Conservation (phyloP, 2,797 vertebrate genomes). For the Gambelia wislizenii region DNA sequence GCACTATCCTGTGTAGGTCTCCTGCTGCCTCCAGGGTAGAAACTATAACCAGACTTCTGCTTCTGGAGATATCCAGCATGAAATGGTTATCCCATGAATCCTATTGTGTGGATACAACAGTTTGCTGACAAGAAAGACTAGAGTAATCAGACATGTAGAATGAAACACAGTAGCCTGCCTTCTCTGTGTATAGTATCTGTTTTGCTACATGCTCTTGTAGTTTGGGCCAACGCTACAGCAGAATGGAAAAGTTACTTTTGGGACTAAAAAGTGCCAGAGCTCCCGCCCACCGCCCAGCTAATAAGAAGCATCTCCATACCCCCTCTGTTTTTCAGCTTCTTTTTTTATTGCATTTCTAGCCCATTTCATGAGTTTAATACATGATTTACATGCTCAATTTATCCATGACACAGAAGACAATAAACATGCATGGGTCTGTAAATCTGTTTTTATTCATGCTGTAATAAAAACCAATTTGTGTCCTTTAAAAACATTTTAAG, state of each 20-base stretch:
- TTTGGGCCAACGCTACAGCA: neutral
- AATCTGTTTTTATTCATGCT: neutral
- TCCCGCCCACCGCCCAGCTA: neutral
- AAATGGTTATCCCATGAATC: too few relatives aligned
- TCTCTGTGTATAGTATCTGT: neutral
- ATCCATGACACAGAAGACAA: neutral
- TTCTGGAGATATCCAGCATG: neutral
- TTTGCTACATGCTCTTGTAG: neutral
- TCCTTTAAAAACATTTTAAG: neutral
- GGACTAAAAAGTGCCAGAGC: too few relatives aligned
- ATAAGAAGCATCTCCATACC: neutral
- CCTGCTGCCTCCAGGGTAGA: neutral
- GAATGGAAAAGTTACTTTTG: too few relatives aligned
- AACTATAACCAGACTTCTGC: neutral
- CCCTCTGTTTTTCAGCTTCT: neutral
- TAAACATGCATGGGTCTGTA: neutral
- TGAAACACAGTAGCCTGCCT: neutral
- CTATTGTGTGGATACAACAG: too few relatives aligned
- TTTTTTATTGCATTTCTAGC: neutral
- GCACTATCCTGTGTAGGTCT: too few relatives aligned
- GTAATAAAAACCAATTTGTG: neutral
- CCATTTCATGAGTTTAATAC: neutral
- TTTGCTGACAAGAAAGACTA: neutral
- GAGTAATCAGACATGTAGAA: neutral
- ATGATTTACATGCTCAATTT: neutral